Base-by-base conservation (phyloP, 2,113 vertebrate species). In the Tympanuchus pallidicinctus region DNA sequence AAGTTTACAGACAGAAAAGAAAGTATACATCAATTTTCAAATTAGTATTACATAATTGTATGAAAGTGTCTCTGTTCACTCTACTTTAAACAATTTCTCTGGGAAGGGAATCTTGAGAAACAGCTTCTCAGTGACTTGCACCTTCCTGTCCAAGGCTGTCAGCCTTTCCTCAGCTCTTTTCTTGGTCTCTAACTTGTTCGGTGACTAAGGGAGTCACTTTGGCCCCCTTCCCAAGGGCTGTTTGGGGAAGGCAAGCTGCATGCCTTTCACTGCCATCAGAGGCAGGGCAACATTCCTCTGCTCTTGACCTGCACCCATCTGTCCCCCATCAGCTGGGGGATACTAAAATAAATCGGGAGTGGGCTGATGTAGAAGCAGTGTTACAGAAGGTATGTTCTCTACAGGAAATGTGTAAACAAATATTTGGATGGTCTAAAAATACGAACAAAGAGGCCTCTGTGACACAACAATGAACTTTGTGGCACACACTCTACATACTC, bases 231-330 rank as follows among this genome's bases (percentile, higher is more conserved):
- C 70, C 73, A 79, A 83, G 67, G 54, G 28, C 61, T 81, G 40
- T 61, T 47, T 3, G 82, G 65, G 65, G 93, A 82, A 90, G 82
- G 85, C 0, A 0, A 88, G 40, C 82, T 90, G 88, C 94, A 95
- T 91, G 69, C n/a, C 91, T 91, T 86, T 83, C 82, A 77, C 4
- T 24, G 82, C 60, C 21, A 0, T 91, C 76, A 88, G 85, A 94
- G 95, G 90, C 94, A 95, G 95, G 82, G 93, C 90, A 92, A 74
- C 95, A 96, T 97, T 97, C 95, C 90, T 95, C 76, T 93, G 86
- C 76, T 93, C 66, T 28, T 70, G 94, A 9, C 65, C 82, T 80
- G 85, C 70, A 95, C 80, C 94, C 93, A 96, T 95, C 93, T 97
- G 94, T 96, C 90, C 70, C 18, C 36, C 83, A 96, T 95, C 95